phyloP scores from a whole-genome alignment of 2,888 invertebrate genomes.

The Therioaphis trifolii region DNA sequence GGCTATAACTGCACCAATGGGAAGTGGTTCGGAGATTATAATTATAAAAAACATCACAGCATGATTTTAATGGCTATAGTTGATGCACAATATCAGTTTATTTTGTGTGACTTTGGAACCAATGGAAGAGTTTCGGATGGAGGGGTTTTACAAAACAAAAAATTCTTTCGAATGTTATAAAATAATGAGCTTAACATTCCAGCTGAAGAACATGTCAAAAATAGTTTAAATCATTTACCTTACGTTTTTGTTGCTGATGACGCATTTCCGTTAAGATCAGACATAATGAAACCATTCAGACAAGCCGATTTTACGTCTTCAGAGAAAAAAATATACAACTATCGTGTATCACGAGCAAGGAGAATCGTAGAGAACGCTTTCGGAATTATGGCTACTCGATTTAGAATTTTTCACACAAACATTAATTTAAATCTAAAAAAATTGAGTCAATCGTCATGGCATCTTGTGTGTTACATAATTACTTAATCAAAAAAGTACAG shows the following conservation, averaged over 20 bases:
- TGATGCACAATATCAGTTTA: constrained; percentile 67
- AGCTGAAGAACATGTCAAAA: not conserved
- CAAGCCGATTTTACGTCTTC: constrained; percentile 56
- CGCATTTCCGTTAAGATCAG: constrained; percentile 65
- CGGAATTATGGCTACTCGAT: constrained; percentile 46
- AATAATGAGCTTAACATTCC: not conserved
- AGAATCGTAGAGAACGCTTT: constrained; percentile 61
- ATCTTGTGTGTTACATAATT: constrained; percentile 16
- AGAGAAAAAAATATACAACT: constrained; percentile 64
- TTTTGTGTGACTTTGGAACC: constrained; percentile 60
- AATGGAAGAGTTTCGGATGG: constrained; percentile 63
- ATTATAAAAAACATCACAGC: constrained; percentile 66
- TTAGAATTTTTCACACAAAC: constrained; percentile 62
- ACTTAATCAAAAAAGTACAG: constrained; percentile 24
- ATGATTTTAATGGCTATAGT: constrained; percentile 67
- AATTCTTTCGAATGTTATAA: constrained; percentile 1
- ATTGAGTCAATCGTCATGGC: constrained; percentile 2
- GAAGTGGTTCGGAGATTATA: constrained; percentile 66
- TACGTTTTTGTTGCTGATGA: constrained; percentile 65
- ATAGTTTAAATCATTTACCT: not conserved
- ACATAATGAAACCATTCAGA: constrained; percentile 64
- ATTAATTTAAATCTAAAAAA: constrained; percentile 13
- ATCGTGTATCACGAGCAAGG: constrained; percentile 63
- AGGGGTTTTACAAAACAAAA: constrained; percentile 15
- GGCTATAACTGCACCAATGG: constrained; percentile 65